A percentile compares a stretch with the other conserved stretches of the same genome.
Conservation (phyloP, 2,888 invertebrate genomes). For the Linyphia triangularis region DNA sequence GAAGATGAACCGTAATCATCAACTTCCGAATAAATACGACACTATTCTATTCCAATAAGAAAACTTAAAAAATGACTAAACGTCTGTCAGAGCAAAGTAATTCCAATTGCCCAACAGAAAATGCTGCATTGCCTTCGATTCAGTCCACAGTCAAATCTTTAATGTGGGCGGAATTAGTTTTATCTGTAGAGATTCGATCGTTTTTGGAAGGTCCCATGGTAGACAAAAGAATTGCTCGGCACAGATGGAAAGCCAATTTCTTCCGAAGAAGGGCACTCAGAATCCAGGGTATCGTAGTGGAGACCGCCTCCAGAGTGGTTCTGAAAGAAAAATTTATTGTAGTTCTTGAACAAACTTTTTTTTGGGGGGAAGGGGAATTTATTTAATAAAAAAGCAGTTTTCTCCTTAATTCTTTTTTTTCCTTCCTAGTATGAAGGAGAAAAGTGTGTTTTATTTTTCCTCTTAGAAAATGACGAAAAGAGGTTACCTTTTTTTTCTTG, state of each 20-base stretch:
- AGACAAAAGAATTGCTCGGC: constrained; percentile 70
- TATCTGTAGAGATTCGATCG: constrained; percentile 56
- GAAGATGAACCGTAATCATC: neutral
- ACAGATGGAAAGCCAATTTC: constrained; percentile 68
- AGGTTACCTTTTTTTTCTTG: neutral
- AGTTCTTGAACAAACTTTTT: neutral
- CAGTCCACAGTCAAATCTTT: neutral
- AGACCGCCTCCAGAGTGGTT: constrained; percentile 59
- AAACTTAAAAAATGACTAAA: neutral
- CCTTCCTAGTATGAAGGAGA: neutral
- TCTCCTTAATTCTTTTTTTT: neutral
- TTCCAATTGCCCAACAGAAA: neutral
- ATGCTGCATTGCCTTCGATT: neutral
- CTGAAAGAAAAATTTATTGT: constrained; percentile 28
- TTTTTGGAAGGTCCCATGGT: constrained; percentile 66
- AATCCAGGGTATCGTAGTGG: constrained; percentile 62
- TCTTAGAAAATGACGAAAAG: neutral
- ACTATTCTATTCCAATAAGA: neutral
- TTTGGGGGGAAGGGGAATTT: no score
- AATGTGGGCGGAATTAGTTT: neutral
- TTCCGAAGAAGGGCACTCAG: constrained; percentile 62
- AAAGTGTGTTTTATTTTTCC: neutral
- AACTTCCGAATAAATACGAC: neutral
- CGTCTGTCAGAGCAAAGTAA: neutral
- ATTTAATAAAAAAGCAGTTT: neutral